These are phyloP conservation scores for Platichthys stellatus DNA, from an alignment of 2,113 vertebrate species.

Conservation along the genomic window DNA sequence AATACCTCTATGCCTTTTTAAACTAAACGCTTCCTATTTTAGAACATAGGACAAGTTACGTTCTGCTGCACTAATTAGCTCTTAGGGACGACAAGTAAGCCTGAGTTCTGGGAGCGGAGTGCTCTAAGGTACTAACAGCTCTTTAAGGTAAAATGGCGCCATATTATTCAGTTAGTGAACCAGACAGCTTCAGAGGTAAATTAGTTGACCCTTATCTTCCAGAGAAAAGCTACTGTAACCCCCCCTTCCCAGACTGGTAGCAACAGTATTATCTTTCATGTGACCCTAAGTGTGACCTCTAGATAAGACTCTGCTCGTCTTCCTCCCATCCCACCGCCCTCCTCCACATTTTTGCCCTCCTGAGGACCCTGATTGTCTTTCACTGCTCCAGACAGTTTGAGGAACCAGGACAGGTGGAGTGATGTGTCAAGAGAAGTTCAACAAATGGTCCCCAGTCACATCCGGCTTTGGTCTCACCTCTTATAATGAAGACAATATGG, in stretches of 20 bases:
- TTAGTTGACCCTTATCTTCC: too few species aligned
- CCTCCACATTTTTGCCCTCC: background rate
- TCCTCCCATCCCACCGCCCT: background rate
- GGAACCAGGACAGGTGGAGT: slow-evolving; percentile 46
- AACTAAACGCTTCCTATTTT: too few species aligned
- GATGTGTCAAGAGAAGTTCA: slow-evolving; percentile 35
- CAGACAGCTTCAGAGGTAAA: too few species aligned
- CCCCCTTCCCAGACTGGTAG: slow-evolving; percentile 3
- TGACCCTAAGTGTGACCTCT: slow-evolving; percentile 47
- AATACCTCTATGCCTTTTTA: too few species aligned
- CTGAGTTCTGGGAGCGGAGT: too few species aligned
- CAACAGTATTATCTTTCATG: slow-evolving; percentile 50
- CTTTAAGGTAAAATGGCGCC: too few species aligned
- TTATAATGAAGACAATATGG: background rate
- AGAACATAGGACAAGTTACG: too few species aligned
- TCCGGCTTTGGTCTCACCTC: background rate
- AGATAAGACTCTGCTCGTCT: slow-evolving; percentile 37
- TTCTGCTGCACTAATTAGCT: too few species aligned
- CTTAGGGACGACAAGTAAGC: too few species aligned
- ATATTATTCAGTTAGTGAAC: too few species aligned
- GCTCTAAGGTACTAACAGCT: too few species aligned
- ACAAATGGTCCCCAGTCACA: slow-evolving; percentile 31
- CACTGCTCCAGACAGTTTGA: slow-evolving; percentile 37
- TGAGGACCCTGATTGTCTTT: slow-evolving; percentile 32
- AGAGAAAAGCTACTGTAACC: background rate